Evolutionary conservation across 2,113 vertebrate genomes (phyloP).

Genomic region (Progne subis): DNA sequence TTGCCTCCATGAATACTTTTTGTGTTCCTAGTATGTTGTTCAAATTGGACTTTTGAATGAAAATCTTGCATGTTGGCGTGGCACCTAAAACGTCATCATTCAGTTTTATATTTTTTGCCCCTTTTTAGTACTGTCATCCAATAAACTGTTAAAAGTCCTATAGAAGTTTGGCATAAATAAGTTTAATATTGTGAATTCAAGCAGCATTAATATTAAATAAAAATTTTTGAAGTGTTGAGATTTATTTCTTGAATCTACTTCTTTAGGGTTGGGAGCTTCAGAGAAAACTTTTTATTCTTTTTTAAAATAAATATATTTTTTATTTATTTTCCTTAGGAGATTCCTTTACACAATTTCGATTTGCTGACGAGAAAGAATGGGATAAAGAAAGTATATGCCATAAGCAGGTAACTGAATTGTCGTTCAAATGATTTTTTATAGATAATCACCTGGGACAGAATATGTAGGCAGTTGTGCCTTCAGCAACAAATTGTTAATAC

Average conservation of each 20-base stretch:
- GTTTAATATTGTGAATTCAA: not conserved
- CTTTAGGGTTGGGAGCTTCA: not conserved
- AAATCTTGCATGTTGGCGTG: not conserved
- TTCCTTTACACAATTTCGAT: slow-evolving; percentile 90
- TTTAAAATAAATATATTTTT: not conserved
- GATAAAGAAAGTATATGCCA: slow-evolving; percentile 76
- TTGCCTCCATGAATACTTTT: not conserved
- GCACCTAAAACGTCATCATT: not conserved
- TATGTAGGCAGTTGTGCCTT: not conserved
- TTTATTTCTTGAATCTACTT: not conserved
- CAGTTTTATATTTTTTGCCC: not conserved
- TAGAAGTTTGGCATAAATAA: not conserved
- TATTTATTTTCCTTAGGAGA: slow-evolving; percentile 79
- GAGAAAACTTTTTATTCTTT: not conserved
- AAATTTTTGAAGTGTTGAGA: not conserved
- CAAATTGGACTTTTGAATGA: not conserved
- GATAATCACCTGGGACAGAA: not conserved
- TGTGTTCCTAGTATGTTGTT: not conserved
- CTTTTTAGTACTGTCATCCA: not conserved
- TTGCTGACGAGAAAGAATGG: slow-evolving; percentile 95
- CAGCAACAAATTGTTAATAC: not conserved
- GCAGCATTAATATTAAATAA: not conserved
- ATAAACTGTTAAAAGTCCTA: not conserved
- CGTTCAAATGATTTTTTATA: not conserved
- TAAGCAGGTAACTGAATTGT: slow-evolving; percentile 78